A percentile compares a stretch with the other conserved stretches of the same genome.
Conservation (phyloP, 1,140 invertebrate species). For the Pollicipes pollicipes region DNA sequence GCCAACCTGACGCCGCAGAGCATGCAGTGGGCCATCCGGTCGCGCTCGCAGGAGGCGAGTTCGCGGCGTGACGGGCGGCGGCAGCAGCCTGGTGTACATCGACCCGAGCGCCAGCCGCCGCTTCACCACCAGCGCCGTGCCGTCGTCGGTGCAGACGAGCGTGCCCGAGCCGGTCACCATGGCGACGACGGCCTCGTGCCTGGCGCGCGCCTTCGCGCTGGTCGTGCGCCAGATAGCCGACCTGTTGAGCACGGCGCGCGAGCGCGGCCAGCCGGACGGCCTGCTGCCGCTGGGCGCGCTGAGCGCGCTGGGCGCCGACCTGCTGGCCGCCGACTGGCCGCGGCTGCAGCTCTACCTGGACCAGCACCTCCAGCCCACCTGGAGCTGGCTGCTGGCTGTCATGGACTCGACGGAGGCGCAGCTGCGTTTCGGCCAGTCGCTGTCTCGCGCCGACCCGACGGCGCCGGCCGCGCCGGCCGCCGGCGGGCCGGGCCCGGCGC, state of each 20-base stretch:
- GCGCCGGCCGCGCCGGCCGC: background rate
- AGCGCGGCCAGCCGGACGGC: background rate
- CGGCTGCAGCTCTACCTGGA: constrained; percentile 45
- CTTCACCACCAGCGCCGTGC: constrained; percentile 38
- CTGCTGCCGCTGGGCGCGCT: background rate
- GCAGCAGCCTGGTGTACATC: constrained; percentile 1
- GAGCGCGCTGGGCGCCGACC: background rate
- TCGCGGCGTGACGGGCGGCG: background rate
- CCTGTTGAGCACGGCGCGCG: constrained; percentile 58
- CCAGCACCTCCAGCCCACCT: constrained; percentile 70
- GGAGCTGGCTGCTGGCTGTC: constrained; percentile 92
- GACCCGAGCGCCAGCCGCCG: constrained; percentile 32
- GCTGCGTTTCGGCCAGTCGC: constrained; percentile 42
- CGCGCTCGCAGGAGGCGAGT: background rate
- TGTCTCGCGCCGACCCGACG: constrained; percentile 8
- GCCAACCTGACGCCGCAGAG: constrained; percentile 77
- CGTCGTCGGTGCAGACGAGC: constrained; percentile 34
- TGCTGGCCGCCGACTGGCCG: background rate
- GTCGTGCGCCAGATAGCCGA: constrained; percentile 83
- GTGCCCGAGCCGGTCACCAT: constrained; percentile 68
- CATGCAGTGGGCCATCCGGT: constrained; percentile 91
- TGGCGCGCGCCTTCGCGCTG: constrained; percentile 84
- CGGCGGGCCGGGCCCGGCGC: background rate
- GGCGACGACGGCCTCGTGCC: constrained; percentile 77
- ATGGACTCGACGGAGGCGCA: constrained; percentile 98